These are phyloP conservation scores for Notolabrus celidotus DNA, from an alignment of 2,797 vertebrate genomes.

Conservation along the genomic window DNA sequence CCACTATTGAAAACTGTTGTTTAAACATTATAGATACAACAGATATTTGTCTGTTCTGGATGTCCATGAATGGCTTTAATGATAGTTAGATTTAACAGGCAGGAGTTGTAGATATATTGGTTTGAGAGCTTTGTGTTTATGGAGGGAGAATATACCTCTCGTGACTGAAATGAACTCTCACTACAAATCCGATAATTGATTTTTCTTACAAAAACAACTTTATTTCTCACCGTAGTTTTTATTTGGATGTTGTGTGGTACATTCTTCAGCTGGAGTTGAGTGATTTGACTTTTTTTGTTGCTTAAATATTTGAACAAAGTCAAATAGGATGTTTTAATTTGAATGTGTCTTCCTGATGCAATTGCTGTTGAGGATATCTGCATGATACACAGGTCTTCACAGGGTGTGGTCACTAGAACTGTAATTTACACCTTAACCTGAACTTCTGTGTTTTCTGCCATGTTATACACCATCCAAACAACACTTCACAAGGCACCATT, in stretches of 20 bases:
- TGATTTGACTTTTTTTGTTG: neutral
- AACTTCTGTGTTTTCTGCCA: constrained; percentile 3
- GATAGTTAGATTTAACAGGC: neutral
- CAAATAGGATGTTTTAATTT: constrained; percentile 1
- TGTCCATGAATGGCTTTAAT: neutral
- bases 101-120: neutral
- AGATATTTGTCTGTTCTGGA: neutral
- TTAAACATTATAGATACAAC: neutral
- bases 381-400: constrained; percentile 1
- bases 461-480: constrained; percentile 17
- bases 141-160: neutral
- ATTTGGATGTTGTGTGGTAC: neutral
- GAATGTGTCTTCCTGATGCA: constrained; percentile 11
- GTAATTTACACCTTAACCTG: constrained; percentile 5
- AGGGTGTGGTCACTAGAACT: constrained; percentile 7
- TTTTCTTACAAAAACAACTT: neutral
- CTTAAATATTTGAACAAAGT: constrained; percentile 1
- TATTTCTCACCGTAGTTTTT: too few species aligned
- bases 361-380: constrained; percentile 32
- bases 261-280: neutral
- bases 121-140: neutral
- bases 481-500: neutral
- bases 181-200: constrained; percentile 10
- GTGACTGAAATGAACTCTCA: neutral
- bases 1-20: constrained; percentile 76